These are phyloP conservation scores for Microctenopoma lineatum DNA, from an alignment of 2,797 vertebrate species.

Conservation along the genomic window DNA sequence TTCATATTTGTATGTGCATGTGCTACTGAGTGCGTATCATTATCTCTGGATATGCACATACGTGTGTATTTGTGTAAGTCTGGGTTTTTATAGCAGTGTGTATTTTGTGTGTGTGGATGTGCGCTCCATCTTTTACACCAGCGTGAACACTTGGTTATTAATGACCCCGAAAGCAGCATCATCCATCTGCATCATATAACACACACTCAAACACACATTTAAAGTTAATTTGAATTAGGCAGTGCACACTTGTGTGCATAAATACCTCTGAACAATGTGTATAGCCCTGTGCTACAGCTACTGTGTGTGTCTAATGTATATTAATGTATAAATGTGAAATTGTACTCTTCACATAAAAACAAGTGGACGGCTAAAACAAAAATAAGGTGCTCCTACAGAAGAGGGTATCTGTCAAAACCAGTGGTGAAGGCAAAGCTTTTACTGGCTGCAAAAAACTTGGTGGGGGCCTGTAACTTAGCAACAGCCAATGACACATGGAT, in stretches of 20 bases:
- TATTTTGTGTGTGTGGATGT: not conserved
- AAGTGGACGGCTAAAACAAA: conserved; percentile 34
- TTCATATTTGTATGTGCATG: conserved; percentile 3
- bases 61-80: not conserved
- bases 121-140: conserved; percentile 20
- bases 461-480: conserved; percentile 81
- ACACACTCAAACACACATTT: not conserved
- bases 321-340: not conserved
- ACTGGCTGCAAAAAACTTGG: conserved; percentile 61
- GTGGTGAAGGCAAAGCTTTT: conserved; percentile 47
- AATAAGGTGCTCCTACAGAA: conserved; percentile 57
- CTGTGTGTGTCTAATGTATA: conserved; percentile 3
- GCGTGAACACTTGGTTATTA: conserved; percentile 60
- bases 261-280: conserved; percentile 6
- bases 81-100: not conserved
- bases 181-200: conserved; percentile 54
- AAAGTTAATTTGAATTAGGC: conserved; percentile 27
- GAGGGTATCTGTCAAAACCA: conserved; percentile 58
- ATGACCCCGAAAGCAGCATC: conserved; percentile 49
- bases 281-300: conserved; percentile 3
- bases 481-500: conserved; percentile 74
- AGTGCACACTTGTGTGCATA: not conserved
- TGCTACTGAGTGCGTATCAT: conserved; percentile 2
- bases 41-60: conserved; percentile 9
- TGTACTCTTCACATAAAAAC: too few relatives aligned